Conservation (phyloP, 2,113 vertebrate genomes). For the Symphodus melops region DNA sequence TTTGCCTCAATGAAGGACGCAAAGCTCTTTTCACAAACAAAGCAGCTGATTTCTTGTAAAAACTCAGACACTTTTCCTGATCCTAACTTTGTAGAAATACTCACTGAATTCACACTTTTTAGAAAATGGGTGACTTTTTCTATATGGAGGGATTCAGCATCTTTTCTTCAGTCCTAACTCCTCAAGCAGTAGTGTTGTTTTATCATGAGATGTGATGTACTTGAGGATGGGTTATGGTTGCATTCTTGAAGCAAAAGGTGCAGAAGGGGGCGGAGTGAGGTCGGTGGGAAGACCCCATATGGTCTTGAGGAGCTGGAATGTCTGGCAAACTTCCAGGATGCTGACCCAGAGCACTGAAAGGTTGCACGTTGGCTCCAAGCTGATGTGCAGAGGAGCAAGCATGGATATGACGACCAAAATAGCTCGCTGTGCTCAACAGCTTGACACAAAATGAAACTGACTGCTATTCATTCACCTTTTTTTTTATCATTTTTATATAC, state of each 20-base stretch:
- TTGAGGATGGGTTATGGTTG: slow-evolving; percentile 39
- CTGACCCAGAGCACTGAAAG: slow-evolving; percentile 64
- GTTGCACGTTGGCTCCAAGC: slow-evolving; percentile 59
- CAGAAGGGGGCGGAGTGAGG: neutral
- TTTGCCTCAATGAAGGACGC: neutral
- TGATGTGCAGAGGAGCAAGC: slow-evolving; percentile 66
- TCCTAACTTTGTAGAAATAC: neutral
- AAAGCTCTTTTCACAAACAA: neutral
- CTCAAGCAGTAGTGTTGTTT: neutral
- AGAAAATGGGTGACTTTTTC: neutral
- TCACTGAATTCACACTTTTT: neutral
- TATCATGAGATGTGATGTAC: slow-evolving; percentile 17
- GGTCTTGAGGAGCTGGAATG: slow-evolving; percentile 59
- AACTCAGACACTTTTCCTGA: neutral
- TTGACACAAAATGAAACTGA: slow-evolving; percentile 52
- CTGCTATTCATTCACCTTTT: slow-evolving; percentile 30
- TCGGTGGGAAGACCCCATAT: slow-evolving; percentile 63
- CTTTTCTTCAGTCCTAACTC: neutral
- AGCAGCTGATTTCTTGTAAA: too few species aligned
- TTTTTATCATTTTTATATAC: neutral
- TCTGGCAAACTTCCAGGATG: slow-evolving; percentile 57
- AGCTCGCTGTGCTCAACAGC: slow-evolving; percentile 56
- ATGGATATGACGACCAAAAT: slow-evolving; percentile 72
- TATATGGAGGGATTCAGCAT: neutral
- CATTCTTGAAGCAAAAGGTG: slow-evolving; percentile 28